phyloP scores from a whole-genome alignment of 2,888 invertebrate genomes.

The Oligia strigilis region DNA sequence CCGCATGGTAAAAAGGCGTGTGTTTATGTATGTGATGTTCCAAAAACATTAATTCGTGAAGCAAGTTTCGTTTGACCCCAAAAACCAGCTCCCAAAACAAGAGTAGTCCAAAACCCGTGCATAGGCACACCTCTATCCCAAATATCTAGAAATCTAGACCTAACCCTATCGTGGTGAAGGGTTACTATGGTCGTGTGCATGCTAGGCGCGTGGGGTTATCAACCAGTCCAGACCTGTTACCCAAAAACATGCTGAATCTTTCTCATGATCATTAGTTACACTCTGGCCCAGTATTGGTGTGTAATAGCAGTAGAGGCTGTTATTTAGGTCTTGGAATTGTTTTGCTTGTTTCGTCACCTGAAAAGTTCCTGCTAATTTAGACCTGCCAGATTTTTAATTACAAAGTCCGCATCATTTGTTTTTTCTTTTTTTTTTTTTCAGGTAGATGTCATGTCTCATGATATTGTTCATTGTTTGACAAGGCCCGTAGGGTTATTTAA shows the following conservation, averaged over 20 bases:
- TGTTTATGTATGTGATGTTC: neutral
- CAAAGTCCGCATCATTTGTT: too few species aligned
- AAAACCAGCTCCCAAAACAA: conserved; percentile 12
- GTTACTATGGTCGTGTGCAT: conserved; percentile 67
- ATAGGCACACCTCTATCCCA: conserved; percentile 30
- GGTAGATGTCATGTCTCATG: too few species aligned
- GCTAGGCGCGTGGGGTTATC: conserved; percentile 66
- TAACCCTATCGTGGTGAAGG: conserved; percentile 41
- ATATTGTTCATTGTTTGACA: too few species aligned
- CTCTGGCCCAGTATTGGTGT: conserved; percentile 54
- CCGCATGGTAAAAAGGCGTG: neutral
- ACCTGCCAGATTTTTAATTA: too few species aligned
- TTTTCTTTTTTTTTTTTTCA: too few species aligned
- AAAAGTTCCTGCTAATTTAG: too few species aligned
- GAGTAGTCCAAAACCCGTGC: conserved; percentile 20
- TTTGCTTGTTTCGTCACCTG: too few species aligned
- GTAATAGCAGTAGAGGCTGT: conserved; percentile 52
- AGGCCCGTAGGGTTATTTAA: too few species aligned
- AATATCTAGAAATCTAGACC: conserved; percentile 27
- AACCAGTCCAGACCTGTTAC: conserved; percentile 55
- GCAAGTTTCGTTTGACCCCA: conserved; percentile 20
- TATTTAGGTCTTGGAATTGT: neutral
- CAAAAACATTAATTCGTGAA: neutral
- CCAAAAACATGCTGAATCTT: conserved; percentile 60
- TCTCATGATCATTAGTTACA: conserved; percentile 60